phyloP scores from a whole-genome alignment of 2,888 invertebrate species.

The Polymixis lichenea region DNA sequence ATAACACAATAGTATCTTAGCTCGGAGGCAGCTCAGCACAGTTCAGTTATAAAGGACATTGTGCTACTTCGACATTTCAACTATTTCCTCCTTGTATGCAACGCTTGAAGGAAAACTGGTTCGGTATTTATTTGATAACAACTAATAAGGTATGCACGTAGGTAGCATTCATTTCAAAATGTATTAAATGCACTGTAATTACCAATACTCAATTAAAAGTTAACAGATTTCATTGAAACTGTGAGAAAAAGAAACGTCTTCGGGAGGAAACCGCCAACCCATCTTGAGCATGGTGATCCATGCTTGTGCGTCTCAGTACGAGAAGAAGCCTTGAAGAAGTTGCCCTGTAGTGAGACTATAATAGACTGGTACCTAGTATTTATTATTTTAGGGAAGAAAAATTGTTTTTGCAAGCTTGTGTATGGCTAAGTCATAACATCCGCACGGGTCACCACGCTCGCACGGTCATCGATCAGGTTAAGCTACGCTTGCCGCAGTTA shows the following conservation, averaged over 20 bases:
- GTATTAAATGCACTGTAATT: neutral
- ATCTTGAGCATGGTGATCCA: no score
- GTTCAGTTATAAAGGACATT: conserved; percentile 47
- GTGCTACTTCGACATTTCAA: conserved; percentile 45
- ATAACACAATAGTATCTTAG: conserved; percentile 53
- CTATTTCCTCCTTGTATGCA: conserved; percentile 25
- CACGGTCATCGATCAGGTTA: no score
- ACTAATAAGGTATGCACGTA: neutral
- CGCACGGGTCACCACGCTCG: no score
- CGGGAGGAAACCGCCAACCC: neutral
- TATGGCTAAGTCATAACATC: no score
- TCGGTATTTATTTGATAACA: neutral
- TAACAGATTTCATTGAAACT: neutral
- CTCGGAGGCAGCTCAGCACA: conserved; percentile 20
- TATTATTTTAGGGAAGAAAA: no score
- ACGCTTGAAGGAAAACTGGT: neutral
- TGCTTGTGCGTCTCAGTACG: no score
- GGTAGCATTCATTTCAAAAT: neutral
- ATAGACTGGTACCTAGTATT: no score
- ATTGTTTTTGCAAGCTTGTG: no score
- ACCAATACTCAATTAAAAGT: neutral
- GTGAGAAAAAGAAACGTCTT: neutral
- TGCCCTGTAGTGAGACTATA: no score
- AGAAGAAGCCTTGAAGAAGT: no score
- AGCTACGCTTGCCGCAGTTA: no score